Base-by-base conservation (phyloP, 1,140 invertebrate species). In the Cardiocondyla obscurior region DNA sequence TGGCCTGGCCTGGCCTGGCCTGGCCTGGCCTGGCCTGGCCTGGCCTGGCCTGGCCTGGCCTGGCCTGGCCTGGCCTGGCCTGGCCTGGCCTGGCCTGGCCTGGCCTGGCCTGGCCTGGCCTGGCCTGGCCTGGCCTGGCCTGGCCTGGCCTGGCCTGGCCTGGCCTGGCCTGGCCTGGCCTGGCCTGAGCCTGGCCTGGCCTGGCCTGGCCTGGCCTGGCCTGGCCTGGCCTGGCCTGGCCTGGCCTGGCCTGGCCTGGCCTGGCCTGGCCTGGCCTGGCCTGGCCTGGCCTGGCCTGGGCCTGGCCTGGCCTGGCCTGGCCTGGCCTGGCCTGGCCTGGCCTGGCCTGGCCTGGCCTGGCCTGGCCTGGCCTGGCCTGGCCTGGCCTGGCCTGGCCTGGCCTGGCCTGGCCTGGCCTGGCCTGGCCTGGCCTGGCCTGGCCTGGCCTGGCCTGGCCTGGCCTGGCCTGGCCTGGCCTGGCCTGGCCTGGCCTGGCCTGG, bases 91-190 rank as follows among this genome's bases (percentile, higher is more conserved):
- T 51, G 51, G 51, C 64, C 46, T 49, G 19, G 19, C 46, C 46
- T 49, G 19, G 19, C 46, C 46, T 49, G 19, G 19, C 46, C 46
- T 49, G 19, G 51, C 42, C 64, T 67, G 51, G 30, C 64, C 64
- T 49, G 51, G 51, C 64, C 64, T 49, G 51, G 51, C 42, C 64
- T 30, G 51, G 30, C 42, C 64, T 30, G 30, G 51, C 64, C 64
- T 28, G 51, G 51, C 64, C 64, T 30, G 33, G 51, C 42, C 44
- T 67, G 51, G 51, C 64, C 64, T 51, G 51, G 51, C 64, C 64
- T 49, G 30, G 51, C 19, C 64, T 49, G 30, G 51, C 42, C 64
- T 51, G 51, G 51, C 64, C 44, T 30, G 33, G 33, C 55, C 55
- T 57, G 33, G 33, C 55, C 55, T 30, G 33, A n/a, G 33, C 55